Percentiles rank a stretch among this genome's conserved stretches.
These are phyloP conservation scores for Syrmaticus mikado DNA, from an alignment of 2,113 vertebrate species.

Conservation along the genomic window DNA sequence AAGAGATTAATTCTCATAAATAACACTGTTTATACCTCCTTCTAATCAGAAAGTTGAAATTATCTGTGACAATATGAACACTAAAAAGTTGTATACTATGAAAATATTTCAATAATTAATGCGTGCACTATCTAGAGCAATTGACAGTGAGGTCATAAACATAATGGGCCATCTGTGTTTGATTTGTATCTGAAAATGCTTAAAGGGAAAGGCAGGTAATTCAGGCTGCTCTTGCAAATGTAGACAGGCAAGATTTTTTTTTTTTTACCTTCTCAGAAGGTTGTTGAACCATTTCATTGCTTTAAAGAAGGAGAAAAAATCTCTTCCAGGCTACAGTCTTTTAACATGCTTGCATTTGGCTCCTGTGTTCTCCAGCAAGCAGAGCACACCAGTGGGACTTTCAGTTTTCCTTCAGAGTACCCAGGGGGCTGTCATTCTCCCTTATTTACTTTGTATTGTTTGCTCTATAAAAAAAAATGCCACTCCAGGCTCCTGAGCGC, in stretches of 20 bases:
- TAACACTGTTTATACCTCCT: constrained; percentile 66
- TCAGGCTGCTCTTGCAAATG: constrained; percentile 65
- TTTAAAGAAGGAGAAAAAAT: background rate
- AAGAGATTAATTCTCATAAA: constrained; percentile 75
- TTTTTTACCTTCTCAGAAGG: constrained; percentile 39
- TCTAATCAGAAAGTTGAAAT: constrained; percentile 79
- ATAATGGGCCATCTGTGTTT: constrained; percentile 82
- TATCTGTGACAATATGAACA: constrained; percentile 73
- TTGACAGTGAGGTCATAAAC: constrained; percentile 82
- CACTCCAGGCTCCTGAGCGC: constrained; percentile 48
- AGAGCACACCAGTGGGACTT: background rate
- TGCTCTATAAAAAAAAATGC: constrained; percentile 39
- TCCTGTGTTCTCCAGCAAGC: constrained; percentile 17
- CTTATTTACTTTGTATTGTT: constrained; percentile 65
- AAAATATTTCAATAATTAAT: constrained; percentile 85
- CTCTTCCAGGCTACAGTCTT: constrained; percentile 26
- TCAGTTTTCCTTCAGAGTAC: constrained; percentile 25
- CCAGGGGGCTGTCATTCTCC: constrained; percentile 31
- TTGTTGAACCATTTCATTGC: constrained; percentile 52
- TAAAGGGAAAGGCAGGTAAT: constrained; percentile 81
- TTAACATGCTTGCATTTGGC: background rate
- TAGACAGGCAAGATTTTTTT: constrained; percentile 59
- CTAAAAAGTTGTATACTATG: constrained; percentile 78
- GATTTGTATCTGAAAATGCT: constrained; percentile 78
- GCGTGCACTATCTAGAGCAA: constrained; percentile 78